Percentiles rank a stretch among this genome's conserved stretches.
Conservation (phyloP, 2,113 vertebrate species). For the Acanthisitta chloris region DNA sequence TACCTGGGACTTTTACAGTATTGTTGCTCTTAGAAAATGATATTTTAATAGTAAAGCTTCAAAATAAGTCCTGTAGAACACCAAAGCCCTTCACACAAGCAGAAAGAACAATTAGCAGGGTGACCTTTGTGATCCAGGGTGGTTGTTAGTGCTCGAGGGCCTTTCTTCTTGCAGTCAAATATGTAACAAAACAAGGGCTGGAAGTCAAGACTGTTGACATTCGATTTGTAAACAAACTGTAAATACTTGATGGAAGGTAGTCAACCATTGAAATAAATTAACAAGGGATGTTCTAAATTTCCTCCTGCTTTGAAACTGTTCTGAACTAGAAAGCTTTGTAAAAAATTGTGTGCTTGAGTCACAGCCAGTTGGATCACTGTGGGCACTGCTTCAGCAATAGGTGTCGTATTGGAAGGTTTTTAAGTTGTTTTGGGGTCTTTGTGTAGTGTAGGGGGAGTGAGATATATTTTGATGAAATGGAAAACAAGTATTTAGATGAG, state of each 20-base stretch:
- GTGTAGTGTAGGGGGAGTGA: background rate
- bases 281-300: background rate
- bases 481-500: background rate
- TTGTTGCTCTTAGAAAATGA: background rate
- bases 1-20: background rate
- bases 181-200: background rate
- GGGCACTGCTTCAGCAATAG: background rate
- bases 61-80: background rate
- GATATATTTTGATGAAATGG: background rate
- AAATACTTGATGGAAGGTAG: conserved; percentile 4
- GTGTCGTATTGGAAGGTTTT: background rate
- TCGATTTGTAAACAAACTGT: background rate
- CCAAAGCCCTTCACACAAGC: background rate
- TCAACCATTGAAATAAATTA: background rate
- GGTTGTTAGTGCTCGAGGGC: background rate
- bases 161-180: background rate
- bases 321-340: background rate
- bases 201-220: background rate
- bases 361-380: background rate
- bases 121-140: background rate
- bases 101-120: background rate
- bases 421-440: background rate
- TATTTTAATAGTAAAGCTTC: background rate
- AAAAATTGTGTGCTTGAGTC: background rate
- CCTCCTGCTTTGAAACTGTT: background rate